A percentile compares a stretch with the other conserved stretches of the same genome.
phyloP scores from a whole-genome alignment of 2,113 vertebrate genomes.

The Clinocottus analis region DNA sequence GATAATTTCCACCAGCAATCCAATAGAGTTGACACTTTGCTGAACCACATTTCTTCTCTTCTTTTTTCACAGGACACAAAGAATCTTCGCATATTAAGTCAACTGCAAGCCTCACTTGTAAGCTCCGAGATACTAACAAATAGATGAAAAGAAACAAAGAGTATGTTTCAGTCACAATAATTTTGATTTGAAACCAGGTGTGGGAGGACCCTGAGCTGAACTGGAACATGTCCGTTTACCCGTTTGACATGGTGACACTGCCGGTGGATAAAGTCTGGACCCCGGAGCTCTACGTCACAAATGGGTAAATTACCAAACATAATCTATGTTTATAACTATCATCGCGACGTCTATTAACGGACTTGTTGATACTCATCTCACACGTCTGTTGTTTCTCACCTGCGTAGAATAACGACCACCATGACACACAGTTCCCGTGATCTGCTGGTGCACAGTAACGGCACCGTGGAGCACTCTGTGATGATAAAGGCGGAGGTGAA shows the following conservation, averaged over 20 bases:
- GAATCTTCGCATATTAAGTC: slow-evolving; percentile 61
- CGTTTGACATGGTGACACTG: slow-evolving; percentile 58
- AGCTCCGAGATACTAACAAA: slow-evolving; percentile 28
- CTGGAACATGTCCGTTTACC: slow-evolving; percentile 70
- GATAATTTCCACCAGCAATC: not conserved
- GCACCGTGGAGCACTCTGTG: slow-evolving; percentile 59
- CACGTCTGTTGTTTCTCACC: not conserved
- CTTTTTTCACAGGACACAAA: slow-evolving; percentile 74
- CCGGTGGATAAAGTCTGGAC: slow-evolving; percentile 79
- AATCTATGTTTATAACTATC: not conserved
- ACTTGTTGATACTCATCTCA: not conserved
- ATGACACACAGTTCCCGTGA: slow-evolving; percentile 57
- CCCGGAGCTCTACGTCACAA: slow-evolving; percentile 74
- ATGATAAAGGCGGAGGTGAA: slow-evolving; percentile 64
- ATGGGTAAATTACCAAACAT: slow-evolving; percentile 59
- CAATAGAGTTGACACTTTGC: not conserved
- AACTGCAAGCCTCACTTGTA: slow-evolving; percentile 64
- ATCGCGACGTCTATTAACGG: too few relatives aligned
- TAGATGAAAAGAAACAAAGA: not conserved
- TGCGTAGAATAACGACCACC: slow-evolving; percentile 54
- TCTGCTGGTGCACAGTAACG: slow-evolving; percentile 69
- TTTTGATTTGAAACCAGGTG: slow-evolving; percentile 50
- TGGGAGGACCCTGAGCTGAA: slow-evolving; percentile 73
- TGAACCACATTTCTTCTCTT: not conserved
- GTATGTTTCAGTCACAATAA: not conserved